Conservation (phyloP, 2,113 vertebrate genomes). For the Sylvilagus bachmani region DNA sequence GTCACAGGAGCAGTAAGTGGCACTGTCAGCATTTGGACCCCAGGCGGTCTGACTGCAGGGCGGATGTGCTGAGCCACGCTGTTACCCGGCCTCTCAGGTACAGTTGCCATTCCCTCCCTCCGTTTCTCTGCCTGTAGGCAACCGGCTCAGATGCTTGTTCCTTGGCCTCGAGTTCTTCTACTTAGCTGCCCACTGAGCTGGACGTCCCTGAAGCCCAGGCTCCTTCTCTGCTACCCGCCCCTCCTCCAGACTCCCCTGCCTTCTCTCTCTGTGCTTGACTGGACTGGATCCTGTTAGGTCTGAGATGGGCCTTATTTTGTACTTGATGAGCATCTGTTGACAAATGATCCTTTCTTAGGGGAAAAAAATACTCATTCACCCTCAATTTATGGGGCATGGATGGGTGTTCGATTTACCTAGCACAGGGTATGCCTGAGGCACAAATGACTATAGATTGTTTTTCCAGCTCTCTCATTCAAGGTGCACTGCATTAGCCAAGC, state of each 20-base stretch:
- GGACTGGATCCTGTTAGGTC: not conserved
- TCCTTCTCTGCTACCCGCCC: not conserved
- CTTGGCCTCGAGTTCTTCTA: not conserved
- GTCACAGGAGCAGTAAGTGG: not conserved
- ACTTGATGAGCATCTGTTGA: not conserved
- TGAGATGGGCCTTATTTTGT: not conserved
- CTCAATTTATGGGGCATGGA: not conserved
- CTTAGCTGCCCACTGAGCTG: not conserved
- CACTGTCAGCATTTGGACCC: not conserved
- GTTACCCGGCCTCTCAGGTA: not conserved
- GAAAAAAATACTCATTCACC: not conserved
- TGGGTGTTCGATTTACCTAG: not conserved
- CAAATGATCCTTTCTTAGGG: conserved; percentile 8
- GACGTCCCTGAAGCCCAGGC: not conserved
- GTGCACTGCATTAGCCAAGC: not conserved
- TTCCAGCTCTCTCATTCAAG: not conserved
- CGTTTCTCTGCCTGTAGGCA: not conserved
- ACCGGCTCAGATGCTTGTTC: not conserved
- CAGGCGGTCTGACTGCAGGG: not conserved
- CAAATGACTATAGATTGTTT: not conserved
- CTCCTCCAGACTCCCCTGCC: not conserved
- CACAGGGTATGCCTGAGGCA: not conserved
- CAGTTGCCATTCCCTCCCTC: not conserved
- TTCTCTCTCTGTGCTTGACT: not conserved
- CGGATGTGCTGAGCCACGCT: not conserved